Percentiles rank a stretch among this genome's conserved stretches.
phyloP scores from a whole-genome alignment of 2,888 invertebrate genomes.

The Plutella xylostella region DNA sequence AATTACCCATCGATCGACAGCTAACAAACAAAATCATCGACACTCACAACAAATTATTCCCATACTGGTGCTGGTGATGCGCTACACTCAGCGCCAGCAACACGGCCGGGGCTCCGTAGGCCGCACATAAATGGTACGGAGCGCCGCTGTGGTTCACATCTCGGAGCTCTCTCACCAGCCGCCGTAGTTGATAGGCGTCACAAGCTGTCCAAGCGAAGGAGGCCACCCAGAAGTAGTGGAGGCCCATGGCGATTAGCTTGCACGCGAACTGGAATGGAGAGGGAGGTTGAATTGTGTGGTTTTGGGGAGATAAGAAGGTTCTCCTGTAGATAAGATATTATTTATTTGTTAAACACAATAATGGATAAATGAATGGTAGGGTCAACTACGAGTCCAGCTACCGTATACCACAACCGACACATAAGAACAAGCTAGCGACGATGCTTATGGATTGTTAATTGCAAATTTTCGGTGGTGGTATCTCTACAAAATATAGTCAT shows the following conservation, averaged over 20 bases:
- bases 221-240: constrained; percentile 94
- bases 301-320: too few species aligned
- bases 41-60: constrained; percentile 86
- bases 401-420: too few species aligned
- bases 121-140: constrained; percentile 92
- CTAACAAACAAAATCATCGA: constrained; percentile 38
- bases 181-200: constrained; percentile 91
- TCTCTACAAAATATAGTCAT: too few species aligned
- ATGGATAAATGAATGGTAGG: too few species aligned
- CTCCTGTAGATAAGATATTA: too few species aligned
- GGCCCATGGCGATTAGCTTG: constrained; percentile 88
- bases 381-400: too few species aligned
- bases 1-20: too few species aligned
- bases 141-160: constrained; percentile 96
- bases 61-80: constrained; percentile 88
- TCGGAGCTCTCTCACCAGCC: constrained; percentile 94
- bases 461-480: too few species aligned
- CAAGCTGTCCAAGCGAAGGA: constrained; percentile 94
- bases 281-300: not conserved
- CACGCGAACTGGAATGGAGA: constrained; percentile 49
- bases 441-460: too few species aligned
- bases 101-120: constrained; percentile 93
- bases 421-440: too few species aligned
- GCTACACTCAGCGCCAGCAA: constrained; percentile 90
- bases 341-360: too few species aligned